phyloP scores from a whole-genome alignment of 2,797 vertebrate species.

The Emydoidea blandingii region DNA sequence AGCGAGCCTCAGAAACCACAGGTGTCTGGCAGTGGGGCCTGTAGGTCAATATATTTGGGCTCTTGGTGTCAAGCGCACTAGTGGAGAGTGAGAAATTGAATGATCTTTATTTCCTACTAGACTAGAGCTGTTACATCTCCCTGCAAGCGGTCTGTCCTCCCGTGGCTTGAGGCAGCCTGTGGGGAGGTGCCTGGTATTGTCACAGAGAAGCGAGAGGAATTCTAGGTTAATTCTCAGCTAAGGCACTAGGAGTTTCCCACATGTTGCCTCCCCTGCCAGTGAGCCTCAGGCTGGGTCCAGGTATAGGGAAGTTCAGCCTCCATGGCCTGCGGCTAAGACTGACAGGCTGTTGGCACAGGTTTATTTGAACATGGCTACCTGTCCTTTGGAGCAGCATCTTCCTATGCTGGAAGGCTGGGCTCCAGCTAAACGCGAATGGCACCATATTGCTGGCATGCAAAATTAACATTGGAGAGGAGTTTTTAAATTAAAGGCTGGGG shows the following conservation, averaged over 20 bases:
- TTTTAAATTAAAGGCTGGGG: not conserved
- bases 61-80: too few relatives aligned
- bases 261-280: not conserved
- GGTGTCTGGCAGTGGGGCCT: too few relatives aligned
- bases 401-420: not conserved
- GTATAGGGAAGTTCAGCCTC: not conserved
- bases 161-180: too few relatives aligned
- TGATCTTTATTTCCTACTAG: too few relatives aligned
- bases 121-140: too few relatives aligned
- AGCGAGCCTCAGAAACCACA: not conserved
- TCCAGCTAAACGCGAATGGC: not conserved
- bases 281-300: not conserved
- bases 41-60: too few relatives aligned
- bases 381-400: not conserved
- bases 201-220: too few relatives aligned
- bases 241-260: not conserved
- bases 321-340: not conserved
- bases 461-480: not conserved
- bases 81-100: not conserved
- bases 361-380: not conserved
- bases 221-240: too few relatives aligned
- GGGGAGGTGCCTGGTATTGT: too few relatives aligned
- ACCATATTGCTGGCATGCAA: too few relatives aligned
- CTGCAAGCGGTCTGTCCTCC: too few relatives aligned
- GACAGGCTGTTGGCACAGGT: not conserved